Conservation (phyloP, 1,140 invertebrate species). For the Atta cephalotes region DNA sequence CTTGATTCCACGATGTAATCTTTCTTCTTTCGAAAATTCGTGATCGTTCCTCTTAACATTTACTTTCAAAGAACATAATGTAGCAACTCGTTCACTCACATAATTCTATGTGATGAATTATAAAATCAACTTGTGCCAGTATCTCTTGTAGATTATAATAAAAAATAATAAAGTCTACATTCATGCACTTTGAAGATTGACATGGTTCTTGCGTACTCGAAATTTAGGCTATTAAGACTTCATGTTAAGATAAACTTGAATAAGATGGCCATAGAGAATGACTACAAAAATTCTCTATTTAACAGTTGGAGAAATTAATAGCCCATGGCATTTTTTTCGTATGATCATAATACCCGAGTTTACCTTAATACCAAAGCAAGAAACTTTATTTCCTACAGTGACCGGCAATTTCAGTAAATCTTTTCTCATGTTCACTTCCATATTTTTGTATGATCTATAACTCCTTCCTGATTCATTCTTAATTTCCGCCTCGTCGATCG, state of each 20-base stretch:
- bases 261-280: too few species aligned
- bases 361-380: neutral
- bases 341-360: too few species aligned
- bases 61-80: slow-evolving; percentile 56
- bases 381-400: neutral
- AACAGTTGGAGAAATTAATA: too few species aligned
- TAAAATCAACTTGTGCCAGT: slow-evolving; percentile 11
- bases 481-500: slow-evolving; percentile 33
- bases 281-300: too few species aligned
- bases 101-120: slow-evolving; percentile 8
- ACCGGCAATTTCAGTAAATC: neutral
- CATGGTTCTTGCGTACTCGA: neutral
- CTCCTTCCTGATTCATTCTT: neutral
- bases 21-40: slow-evolving; percentile 34
- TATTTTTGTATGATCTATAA: neutral
- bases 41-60: slow-evolving; percentile 53
- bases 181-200: neutral
- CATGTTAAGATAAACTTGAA: too few species aligned
- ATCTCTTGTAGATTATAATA: neutral
- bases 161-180: neutral
- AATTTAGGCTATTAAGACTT: neutral
- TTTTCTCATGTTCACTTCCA: neutral
- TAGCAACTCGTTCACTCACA: slow-evolving; percentile 7
- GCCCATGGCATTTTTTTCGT: too few species aligned
- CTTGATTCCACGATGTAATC: slow-evolving; percentile 28